Base-by-base conservation (phyloP, 2,888 invertebrate species). In the Sericinus montela region DNA sequence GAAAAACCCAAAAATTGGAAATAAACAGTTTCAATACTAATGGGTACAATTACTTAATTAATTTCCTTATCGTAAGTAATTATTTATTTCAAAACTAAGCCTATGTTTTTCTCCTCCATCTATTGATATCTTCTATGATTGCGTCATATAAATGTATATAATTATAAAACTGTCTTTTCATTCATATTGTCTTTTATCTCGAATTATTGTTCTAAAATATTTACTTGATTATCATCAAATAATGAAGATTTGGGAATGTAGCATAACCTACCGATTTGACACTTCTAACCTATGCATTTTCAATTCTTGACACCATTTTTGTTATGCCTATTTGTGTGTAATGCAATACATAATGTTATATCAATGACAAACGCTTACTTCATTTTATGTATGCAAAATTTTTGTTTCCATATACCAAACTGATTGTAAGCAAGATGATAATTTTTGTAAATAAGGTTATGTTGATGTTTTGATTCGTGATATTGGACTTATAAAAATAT, bases 391-490 rank as follows among this genome's bases (percentile, higher is more conserved):
- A 34, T 25, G 28, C n/a, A 1, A 7, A 41, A 23, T 8, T 38
- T 9, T 47, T 8, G 34, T 15, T 52, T 40, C 25, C 14, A 37
- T 23, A 36, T 46, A 40, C 47, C 34, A 40, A 41, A 45, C 44
- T 39, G 29, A 35, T 6, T 8, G 39, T 19, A 2, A 3, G n/a
- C 9, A 37, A 9, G 37, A 45, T 41, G 29, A 11, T 10, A 25
- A 48, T 45, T 52, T 51, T 48, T 54, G 48, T 57, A 60, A 58
- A 58, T 80, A 77, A 87, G 87, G 88, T 88, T 88, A 88, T 88
- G 88, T 88, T 88, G 84, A 87, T 87, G 88, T 88, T 88, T 86
- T 87, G 85, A 65, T 84, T 60, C 36, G 66, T 62, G 67, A 68
- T 71, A 64, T 55, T 57, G 53, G 56, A 59, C 57, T 56, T 54